Percentiles rank a stretch among this genome's conserved stretches.
These are phyloP conservation scores for Meles meles DNA, from an alignment of 2,113 vertebrate species.

Conservation along the genomic window DNA sequence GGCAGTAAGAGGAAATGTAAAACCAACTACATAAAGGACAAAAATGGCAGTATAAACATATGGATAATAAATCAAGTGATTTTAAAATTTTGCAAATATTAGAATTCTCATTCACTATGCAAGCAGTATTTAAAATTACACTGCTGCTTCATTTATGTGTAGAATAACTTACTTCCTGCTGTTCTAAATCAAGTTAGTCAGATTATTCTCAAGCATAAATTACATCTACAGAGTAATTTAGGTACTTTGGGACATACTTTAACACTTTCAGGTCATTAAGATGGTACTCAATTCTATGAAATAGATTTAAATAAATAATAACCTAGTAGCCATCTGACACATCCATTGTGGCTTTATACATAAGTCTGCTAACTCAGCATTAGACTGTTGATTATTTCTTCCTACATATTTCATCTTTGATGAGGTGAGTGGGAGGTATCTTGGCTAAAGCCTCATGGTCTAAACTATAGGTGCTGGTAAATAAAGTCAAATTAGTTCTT, in stretches of 20 bases:
- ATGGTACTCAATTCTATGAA: conserved; percentile 57
- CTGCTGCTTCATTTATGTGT: conserved; percentile 60
- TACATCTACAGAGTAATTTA: conserved; percentile 70
- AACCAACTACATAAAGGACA: conserved; percentile 36
- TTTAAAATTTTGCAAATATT: conserved; percentile 53
- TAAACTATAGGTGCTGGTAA: background rate
- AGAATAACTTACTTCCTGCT: conserved; percentile 68
- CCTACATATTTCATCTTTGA: conserved; percentile 23
- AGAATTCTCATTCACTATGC: conserved; percentile 64
- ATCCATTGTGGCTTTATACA: conserved; percentile 53
- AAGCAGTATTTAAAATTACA: conserved; percentile 62
- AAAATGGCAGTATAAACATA: conserved; percentile 35
- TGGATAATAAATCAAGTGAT: conserved; percentile 56
- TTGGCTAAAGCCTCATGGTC: background rate
- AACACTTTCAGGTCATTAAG: conserved; percentile 68
- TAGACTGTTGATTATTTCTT: conserved; percentile 35
- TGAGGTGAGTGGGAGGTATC: background rate
- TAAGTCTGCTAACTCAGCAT: conserved; percentile 43
- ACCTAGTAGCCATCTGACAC: conserved; percentile 39
- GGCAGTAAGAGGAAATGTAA: background rate
- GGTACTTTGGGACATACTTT: conserved; percentile 66
- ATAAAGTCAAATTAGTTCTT: background rate
- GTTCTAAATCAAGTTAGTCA: conserved; percentile 77
- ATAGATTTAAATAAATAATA: conserved; percentile 74
- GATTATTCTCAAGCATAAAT: conserved; percentile 71